Evolutionary conservation across 2,113 vertebrate species (phyloP), one percentile per base, ranked within the genome.

Genomic region (Pelobates fuscus): DNA sequence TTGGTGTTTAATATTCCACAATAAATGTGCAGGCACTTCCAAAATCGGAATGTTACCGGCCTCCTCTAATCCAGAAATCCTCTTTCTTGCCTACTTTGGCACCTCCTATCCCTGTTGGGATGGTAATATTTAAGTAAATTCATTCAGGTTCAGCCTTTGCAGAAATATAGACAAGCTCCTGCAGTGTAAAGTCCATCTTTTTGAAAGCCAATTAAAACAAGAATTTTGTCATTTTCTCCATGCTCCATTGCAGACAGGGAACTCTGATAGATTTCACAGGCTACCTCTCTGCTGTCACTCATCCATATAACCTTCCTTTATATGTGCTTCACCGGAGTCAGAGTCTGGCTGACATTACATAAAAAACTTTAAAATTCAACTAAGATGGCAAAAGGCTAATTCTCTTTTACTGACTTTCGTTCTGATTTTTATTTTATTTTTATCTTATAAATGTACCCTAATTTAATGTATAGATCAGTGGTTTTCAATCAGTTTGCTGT

Each of bases 121-220:
- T 81, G 83, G 82, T 85, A 82, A 83, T 86, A 85, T 85, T 85
- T 85, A 86, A 85, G 81, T 83, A 81, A 84, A 80, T 84, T 79
- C 80, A 84, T 87, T 85, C 10, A 81, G 81, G 82, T 84, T 80
- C 81, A 83, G 85, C 83, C 82, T 84, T 84, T 79, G 82, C 81
- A 81, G 32, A 6, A 37, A 37, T 37, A 10, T 37, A 37, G 32
- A 5, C 32, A 81, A 82, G 81, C 82, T 82, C 81, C 79, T 0
- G 55, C 79, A 80, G 80, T 80, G 80, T 81, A 84, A 84, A 60
- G 80, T 85, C 80, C 84, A 81, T 77, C 83, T 67, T 86, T 44
- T 75, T 79, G 82, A 80, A 82, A 84, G 82, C 80, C 82, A 86
- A 84, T 86, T 80, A 86, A 88, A 85, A 84, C 76, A 86, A 85